These are phyloP conservation scores for Dendrophyllia cribrosa DNA, from an alignment of 64 coral and sea anemone species.

Conservation along the genomic window DNA sequence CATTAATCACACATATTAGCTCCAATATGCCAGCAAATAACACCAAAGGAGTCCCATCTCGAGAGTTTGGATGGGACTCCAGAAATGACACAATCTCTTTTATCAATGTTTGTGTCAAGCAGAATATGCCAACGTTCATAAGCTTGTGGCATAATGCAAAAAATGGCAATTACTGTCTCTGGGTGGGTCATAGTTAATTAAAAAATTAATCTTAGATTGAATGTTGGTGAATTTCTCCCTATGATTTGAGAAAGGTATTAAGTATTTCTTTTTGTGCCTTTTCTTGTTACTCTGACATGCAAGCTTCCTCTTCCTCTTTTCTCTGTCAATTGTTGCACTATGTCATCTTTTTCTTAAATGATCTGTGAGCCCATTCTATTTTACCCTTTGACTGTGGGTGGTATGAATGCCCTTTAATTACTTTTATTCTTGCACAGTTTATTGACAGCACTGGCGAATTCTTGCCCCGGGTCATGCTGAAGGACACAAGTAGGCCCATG, in stretches of 20 bases:
- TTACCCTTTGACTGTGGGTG: slow-evolving; percentile 48
- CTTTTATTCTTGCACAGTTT: slow-evolving; percentile 46
- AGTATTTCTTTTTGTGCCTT: slow-evolving; percentile 35
- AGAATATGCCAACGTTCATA: background rate
- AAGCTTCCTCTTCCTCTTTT: slow-evolving; percentile 30
- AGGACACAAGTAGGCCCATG: slow-evolving; percentile 36
- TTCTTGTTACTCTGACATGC: slow-evolving; percentile 15
- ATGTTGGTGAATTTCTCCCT: slow-evolving; percentile 27
- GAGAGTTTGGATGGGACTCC: background rate
- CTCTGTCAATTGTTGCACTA: slow-evolving; percentile 39
- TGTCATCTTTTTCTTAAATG: slow-evolving; percentile 32
- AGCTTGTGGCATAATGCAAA: slow-evolving; percentile 25
- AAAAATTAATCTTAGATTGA: background rate
- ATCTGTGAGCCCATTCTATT: slow-evolving; percentile 11
- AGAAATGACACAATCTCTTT: slow-evolving; percentile 23
- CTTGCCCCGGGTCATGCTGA: slow-evolving; percentile 36
- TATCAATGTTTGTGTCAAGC: slow-evolving; percentile 17
- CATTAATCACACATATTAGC: slow-evolving; percentile 22
- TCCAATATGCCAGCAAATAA: slow-evolving; percentile 40
- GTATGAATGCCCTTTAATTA: slow-evolving; percentile 11
- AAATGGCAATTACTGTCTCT: slow-evolving; percentile 66
- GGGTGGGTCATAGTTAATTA: slow-evolving; percentile 38
- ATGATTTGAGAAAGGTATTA: slow-evolving; percentile 17
- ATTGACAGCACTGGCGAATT: slow-evolving; percentile 18
- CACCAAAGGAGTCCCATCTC: slow-evolving; percentile 1